Conservation (phyloP, 2,113 vertebrate species). For the Callaeas wilsoni region DNA sequence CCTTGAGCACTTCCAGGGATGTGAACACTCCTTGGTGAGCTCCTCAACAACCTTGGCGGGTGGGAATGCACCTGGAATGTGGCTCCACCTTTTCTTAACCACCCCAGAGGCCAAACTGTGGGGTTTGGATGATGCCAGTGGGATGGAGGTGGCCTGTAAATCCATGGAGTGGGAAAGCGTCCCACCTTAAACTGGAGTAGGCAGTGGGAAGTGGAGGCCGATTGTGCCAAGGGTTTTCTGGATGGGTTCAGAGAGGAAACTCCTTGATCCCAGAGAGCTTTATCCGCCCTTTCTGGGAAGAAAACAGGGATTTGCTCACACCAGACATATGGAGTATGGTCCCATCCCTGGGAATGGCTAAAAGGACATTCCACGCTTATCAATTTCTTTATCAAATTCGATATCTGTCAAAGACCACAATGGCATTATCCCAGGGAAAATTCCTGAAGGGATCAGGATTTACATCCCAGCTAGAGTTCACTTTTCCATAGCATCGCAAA, state of each 20-base stretch:
- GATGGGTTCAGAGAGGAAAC: background rate
- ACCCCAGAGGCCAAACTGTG: rapidly evolving
- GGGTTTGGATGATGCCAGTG: background rate
- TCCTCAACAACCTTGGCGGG: background rate
- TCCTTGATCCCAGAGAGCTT: background rate
- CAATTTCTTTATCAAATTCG: too few species aligned
- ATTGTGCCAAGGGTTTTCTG: background rate
- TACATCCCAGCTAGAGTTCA: background rate
- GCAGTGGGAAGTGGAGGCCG: background rate
- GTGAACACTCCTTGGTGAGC: background rate
- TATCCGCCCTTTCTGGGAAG: background rate
- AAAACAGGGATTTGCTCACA: background rate
- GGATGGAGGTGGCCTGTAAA: background rate
- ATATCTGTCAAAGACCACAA: too few species aligned
- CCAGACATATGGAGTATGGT: background rate
- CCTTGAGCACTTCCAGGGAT: background rate
- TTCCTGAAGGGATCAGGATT: background rate
- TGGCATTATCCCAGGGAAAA: background rate
- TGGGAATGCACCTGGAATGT: background rate
- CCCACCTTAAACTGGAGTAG: background rate
- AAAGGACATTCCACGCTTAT: too few species aligned
- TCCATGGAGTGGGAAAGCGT: background rate
- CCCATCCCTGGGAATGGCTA: background rate
- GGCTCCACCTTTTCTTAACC: background rate
- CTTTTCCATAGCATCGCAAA: rapidly evolving